A percentile compares a stretch with the other conserved stretches of the same genome.
These are phyloP conservation scores for Drosophila imparisetae DNA, from an alignment of 2,888 invertebrate genomes.

Conservation along the genomic window DNA sequence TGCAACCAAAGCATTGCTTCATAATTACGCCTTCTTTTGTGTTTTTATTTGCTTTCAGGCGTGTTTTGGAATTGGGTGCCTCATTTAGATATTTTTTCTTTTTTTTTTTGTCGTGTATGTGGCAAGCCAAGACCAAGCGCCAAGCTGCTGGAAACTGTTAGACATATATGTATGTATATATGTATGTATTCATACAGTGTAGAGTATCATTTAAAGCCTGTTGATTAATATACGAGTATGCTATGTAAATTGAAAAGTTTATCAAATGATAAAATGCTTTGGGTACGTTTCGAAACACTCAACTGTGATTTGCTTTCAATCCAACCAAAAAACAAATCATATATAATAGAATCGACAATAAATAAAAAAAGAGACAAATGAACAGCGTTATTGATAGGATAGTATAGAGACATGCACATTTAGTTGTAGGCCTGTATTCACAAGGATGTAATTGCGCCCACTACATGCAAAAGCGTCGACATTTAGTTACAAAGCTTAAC, in stretches of 20 bases:
- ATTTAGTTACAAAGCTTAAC: slow-evolving; percentile 35
- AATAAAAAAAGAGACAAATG: slow-evolving; percentile 16
- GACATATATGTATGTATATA: slow-evolving; percentile 10
- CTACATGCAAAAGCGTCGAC: slow-evolving; percentile 52
- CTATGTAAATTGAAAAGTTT: slow-evolving; percentile 45
- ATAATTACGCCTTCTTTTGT: slow-evolving; percentile 11
- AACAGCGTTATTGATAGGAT: slow-evolving; percentile 4
- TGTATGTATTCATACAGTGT: slow-evolving; percentile 29
- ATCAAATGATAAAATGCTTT: slow-evolving; percentile 54
- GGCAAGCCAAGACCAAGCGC: slow-evolving; percentile 63
- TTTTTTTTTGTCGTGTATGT: slow-evolving; percentile 20
- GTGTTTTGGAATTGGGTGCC: slow-evolving; percentile 28
- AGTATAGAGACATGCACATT: slow-evolving; percentile 37
- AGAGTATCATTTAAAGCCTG: slow-evolving; percentile 46
- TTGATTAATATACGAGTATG: slow-evolving; percentile 52
- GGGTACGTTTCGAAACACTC: slow-evolving; percentile 63
- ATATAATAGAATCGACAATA: slow-evolving; percentile 21
- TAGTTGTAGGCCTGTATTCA: slow-evolving; percentile 26
- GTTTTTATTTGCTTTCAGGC: slow-evolving; percentile 16
- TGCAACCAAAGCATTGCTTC: slow-evolving; percentile 73
- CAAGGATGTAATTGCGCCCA: slow-evolving; percentile 9
- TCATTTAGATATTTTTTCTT: slow-evolving; percentile 11
- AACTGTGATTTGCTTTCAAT: slow-evolving; percentile 82
- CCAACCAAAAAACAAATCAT: slow-evolving; percentile 55
- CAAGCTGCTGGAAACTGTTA: slow-evolving; percentile 61